phyloP scores from a whole-genome alignment of 2,797 vertebrate species.

The Ambastaia sidthimunki region DNA sequence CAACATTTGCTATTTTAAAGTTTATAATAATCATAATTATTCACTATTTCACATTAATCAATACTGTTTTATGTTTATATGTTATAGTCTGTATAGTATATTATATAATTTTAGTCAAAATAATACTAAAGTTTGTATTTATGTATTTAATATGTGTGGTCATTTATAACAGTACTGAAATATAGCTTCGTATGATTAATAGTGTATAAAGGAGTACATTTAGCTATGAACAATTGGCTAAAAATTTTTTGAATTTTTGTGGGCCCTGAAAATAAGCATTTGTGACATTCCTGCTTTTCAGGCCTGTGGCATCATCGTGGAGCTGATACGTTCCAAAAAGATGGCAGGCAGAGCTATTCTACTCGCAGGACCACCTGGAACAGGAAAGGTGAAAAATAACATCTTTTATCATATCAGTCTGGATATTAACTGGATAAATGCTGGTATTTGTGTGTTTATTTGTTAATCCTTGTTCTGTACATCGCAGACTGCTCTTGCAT shows the following conservation, averaged over 20 bases:
- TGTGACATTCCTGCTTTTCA: slow-evolving; percentile 59
- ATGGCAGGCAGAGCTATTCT: slow-evolving; percentile 96
- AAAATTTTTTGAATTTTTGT: no score
- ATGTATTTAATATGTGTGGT: neutral
- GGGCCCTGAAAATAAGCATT: slow-evolving; percentile 6
- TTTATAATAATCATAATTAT: no score
- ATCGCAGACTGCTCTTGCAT: slow-evolving; percentile 90
- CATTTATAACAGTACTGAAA: neutral
- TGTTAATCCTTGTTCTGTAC: slow-evolving; percentile 1
- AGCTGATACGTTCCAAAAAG: slow-evolving; percentile 96
- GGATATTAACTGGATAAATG: neutral
- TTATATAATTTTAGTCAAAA: neutral
- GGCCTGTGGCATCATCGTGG: slow-evolving; percentile 97
- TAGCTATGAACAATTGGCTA: neutral
- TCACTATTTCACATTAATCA: no score
- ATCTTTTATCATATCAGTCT: neutral
- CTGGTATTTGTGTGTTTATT: neutral
- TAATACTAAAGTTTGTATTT: neutral
- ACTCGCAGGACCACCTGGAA: slow-evolving; percentile 95
- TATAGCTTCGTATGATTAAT: neutral
- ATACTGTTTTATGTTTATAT: no score
- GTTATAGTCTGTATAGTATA: neutral
- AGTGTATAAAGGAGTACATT: neutral
- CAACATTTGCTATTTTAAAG: no score
- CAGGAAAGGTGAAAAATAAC: slow-evolving; percentile 87